phyloP scores from a whole-genome alignment of 2,113 vertebrate genomes.

The Bucco capensis region DNA sequence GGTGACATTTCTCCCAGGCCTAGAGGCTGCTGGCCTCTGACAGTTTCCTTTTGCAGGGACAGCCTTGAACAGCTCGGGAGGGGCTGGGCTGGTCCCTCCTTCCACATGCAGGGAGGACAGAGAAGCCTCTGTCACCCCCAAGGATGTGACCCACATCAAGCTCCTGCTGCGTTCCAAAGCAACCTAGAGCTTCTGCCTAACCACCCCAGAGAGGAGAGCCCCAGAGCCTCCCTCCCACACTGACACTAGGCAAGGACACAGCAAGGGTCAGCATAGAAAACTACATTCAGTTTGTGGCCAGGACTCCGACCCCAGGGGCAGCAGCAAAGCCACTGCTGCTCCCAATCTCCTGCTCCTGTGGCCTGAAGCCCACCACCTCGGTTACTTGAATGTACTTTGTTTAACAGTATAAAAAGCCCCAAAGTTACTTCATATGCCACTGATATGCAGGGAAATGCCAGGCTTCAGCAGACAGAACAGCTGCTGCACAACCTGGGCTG shows the following conservation, averaged over 20 bases:
- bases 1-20: neutral
- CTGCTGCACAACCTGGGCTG: no score
- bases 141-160: neutral
- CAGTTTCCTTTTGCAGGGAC: neutral
- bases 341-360: neutral
- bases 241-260: neutral
- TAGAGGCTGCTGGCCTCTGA: neutral
- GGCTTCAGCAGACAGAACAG: neutral
- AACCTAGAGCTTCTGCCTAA: neutral
- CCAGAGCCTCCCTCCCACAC: neutral
- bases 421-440: neutral
- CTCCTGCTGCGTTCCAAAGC: neutral
- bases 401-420: neutral
- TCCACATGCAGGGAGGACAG: accelerated
- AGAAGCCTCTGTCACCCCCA: neutral
- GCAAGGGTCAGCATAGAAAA: neutral
- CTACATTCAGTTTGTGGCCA: conserved; percentile 38
- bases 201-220: neutral
- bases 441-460: neutral
- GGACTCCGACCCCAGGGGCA: neutral
- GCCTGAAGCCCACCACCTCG: neutral
- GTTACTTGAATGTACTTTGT: neutral
- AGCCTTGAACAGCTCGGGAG: accelerated
- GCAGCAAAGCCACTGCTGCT: neutral
- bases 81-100: neutral